phyloP scores from a whole-genome alignment of 2,113 vertebrate genomes.

The Corythaixoides concolor region DNA sequence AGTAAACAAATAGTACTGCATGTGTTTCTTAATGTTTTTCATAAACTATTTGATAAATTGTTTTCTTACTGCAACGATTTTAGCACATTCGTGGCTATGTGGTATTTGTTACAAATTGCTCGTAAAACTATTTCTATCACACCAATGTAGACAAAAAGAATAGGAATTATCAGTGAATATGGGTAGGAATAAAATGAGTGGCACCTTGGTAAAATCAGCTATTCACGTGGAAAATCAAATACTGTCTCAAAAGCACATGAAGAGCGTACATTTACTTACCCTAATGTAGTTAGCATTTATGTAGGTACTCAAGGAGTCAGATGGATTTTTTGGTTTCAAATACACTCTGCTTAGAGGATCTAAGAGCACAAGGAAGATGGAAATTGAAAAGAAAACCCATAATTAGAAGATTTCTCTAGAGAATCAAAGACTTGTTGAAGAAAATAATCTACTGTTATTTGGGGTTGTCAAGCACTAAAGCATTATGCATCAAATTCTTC shows the following conservation, averaged over 20 bases:
- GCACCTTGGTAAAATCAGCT: not conserved
- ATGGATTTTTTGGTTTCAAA: conserved; percentile 85
- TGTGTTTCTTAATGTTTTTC: not conserved
- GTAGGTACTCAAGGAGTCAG: conserved; percentile 89
- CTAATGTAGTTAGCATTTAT: conserved; percentile 96
- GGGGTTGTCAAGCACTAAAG: not conserved
- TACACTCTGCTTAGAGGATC: conserved; percentile 92
- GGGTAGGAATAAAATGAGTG: not conserved
- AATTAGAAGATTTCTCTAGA: conserved; percentile 27
- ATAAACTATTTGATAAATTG: not conserved
- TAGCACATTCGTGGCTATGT: not conserved
- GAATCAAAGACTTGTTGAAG: not conserved
- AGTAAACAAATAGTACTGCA: not conserved
- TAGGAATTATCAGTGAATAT: not conserved
- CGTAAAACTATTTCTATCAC: not conserved
- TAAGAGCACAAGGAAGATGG: conserved; percentile 69
- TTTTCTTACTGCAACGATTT: not conserved
- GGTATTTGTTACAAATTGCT: not conserved
- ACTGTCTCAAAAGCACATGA: conserved; percentile 19
- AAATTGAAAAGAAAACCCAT: conserved; percentile 44
- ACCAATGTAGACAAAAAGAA: not conserved
- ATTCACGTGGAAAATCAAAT: not conserved
- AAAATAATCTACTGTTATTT: not conserved
- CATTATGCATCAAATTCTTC: not conserved
- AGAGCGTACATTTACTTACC: conserved; percentile 77